These are phyloP conservation scores for Propithecus perrieri DNA, from an alignment of 2,797 vertebrate genomes.

Conservation along the genomic window DNA sequence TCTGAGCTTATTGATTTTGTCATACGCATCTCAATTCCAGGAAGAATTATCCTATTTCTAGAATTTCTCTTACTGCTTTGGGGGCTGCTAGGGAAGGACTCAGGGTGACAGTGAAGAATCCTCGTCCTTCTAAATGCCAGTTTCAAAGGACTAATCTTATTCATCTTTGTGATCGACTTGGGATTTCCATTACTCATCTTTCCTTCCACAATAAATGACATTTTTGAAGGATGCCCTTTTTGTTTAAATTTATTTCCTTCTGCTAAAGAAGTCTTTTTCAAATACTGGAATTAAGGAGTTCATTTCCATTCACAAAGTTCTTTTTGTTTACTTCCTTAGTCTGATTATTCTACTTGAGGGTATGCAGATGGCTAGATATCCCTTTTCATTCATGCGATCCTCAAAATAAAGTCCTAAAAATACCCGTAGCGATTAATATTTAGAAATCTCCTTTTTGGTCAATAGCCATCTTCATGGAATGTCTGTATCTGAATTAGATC, in stretches of 20 bases:
- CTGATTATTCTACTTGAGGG: constrained; percentile 58
- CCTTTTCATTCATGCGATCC: constrained; percentile 51
- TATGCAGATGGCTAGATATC: constrained; percentile 55
- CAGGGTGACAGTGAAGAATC: not conserved
- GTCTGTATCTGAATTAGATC: constrained; percentile 59
- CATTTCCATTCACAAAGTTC: constrained; percentile 74
- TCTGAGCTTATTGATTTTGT: too few relatives aligned
- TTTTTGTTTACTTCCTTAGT: constrained; percentile 65
- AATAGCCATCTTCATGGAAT: constrained; percentile 13
- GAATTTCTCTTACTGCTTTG: not conserved
- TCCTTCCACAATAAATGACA: constrained; percentile 65
- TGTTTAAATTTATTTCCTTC: constrained; percentile 67
- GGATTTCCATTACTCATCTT: constrained; percentile 61
- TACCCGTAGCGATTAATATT: constrained; percentile 67
- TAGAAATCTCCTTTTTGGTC: constrained; percentile 57
- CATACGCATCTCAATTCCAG: not conserved
- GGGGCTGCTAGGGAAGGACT: not conserved
- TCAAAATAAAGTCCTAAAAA: constrained; percentile 80
- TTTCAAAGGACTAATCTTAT: constrained; percentile 17
- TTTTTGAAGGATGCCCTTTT: constrained; percentile 69
- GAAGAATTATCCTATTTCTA: not conserved
- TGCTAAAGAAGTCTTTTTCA: constrained; percentile 63
- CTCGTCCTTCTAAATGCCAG: not conserved
- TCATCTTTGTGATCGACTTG: constrained; percentile 40
- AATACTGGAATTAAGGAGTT: constrained; percentile 64